Base-by-base conservation (phyloP, 2,888 invertebrate genomes). In the Cheilosia scutellata region DNA sequence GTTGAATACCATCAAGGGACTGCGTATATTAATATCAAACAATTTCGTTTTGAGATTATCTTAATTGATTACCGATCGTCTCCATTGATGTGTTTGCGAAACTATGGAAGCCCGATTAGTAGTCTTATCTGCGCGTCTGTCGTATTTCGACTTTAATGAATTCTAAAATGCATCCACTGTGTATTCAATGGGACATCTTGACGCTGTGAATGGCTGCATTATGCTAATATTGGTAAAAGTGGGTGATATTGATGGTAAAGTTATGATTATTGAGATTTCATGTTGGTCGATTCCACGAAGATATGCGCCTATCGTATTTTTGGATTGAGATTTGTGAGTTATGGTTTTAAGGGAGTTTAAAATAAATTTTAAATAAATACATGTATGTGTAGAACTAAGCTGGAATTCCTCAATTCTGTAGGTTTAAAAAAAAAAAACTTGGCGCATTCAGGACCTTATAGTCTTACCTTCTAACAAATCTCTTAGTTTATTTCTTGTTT, bases 201-300 rank as follows among this genome's bases (percentile, higher is more conserved):
- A 84, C 84, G 75, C 57, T 80, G 71, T 58, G 51, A 66, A 79
- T 70, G 47, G 70, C 25, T 47, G 31, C 62, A 62, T 77, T 86
- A 82, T 82, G 76, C 5, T 51, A 86, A 84, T 84, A 7, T 49
- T 13, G 65, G 42, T 76, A 16, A 49, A 76, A 72, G 72, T 82
- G 53, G 55, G 62, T 66, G 71, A 71, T 66, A 72, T 82, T 74
- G 11, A 62, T 42, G 33, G 71, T 57, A 27, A 77, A 82, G 57
- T 82, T 76, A 84, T 79, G 79, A 47, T 71, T 80, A 80, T 84
- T 70, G 75, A 65, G 25, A 47, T 71, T 80, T 60, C 58, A 71
- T 75, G 84, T 66, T 55, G 58, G 29, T 68, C 29, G 60, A 55
- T 68, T 37, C 47, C 7, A 58, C 31, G 16, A 20, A 57, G 60